Conservation (phyloP, 2,797 vertebrate species). For the Pangasius macronema region DNA sequence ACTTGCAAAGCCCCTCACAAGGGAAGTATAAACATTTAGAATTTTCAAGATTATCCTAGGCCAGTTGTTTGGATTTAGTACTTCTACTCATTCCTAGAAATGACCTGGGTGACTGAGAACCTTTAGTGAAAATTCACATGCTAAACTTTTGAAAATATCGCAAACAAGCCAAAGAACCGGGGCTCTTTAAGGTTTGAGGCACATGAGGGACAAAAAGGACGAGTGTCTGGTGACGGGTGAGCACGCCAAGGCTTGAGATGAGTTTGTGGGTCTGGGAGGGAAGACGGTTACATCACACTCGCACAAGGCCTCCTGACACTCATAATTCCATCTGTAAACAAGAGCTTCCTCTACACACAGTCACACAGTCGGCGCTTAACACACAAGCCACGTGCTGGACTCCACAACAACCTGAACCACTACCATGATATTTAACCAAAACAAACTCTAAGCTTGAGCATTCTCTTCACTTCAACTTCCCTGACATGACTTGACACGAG, state of each 20-base stretch:
- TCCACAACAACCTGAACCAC: background rate
- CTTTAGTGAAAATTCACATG: background rate
- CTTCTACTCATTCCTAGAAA: background rate
- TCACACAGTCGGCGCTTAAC: constrained; percentile 9
- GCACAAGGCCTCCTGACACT: constrained; percentile 47
- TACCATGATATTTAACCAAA: background rate
- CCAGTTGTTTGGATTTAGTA: background rate
- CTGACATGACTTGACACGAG: background rate
- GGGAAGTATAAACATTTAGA: background rate
- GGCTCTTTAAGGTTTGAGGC: too few relatives aligned
- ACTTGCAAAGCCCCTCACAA: background rate
- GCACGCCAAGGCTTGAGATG: background rate
- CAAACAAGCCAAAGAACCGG: background rate
- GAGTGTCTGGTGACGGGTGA: background rate
- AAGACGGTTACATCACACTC: constrained; percentile 55
- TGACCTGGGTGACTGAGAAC: background rate
- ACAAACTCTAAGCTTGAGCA: background rate
- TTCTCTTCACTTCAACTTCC: background rate
- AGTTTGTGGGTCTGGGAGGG: constrained; percentile 34
- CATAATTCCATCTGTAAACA: constrained; percentile 63
- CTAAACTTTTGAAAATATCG: background rate
- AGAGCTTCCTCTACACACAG: constrained; percentile 26
- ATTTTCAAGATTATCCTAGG: background rate
- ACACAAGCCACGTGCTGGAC: constrained; percentile 9
- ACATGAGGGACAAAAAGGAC: background rate